A percentile compares a stretch with the other conserved stretches of the same genome.
Evolutionary conservation across 2,113 vertebrate species (phyloP).

Genomic region (Anser brachyrhynchus): DNA sequence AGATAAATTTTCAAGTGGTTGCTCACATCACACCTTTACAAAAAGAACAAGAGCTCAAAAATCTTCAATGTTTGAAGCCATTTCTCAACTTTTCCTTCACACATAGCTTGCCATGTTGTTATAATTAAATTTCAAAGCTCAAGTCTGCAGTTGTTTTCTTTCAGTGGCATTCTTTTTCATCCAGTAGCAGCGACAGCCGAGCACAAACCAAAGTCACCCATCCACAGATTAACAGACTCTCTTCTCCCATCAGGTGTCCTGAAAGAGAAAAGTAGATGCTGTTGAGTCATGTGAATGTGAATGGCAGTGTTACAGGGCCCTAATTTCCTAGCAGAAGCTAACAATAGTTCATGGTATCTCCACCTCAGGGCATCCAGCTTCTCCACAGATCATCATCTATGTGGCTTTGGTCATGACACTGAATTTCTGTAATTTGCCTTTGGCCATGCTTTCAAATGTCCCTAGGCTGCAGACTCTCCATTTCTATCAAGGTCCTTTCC

Average conservation of each 20-base stretch:
- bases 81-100: neutral
- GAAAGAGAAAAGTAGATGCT: neutral
- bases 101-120: neutral
- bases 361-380: neutral
- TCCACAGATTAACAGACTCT: neutral
- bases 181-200: neutral
- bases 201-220: neutral
- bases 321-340: neutral
- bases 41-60: neutral
- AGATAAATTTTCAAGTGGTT: neutral
- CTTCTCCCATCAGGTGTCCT: neutral
- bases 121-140: constrained; percentile 20
- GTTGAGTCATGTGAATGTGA: neutral
- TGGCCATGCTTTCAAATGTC: neutral
- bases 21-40: neutral
- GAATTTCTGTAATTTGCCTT: neutral
- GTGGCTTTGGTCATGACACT: accelerated
- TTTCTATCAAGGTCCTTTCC: neutral
- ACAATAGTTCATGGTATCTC: neutral
- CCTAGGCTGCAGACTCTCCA: neutral
- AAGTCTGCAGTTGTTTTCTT: neutral
- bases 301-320: neutral
- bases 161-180: neutral
- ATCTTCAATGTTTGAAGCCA: accelerated
- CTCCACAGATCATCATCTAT: neutral